A percentile compares a stretch with the other conserved stretches of the same genome.
Conservation (phyloP, 2,113 vertebrate species). For the Semicossyphus pulcher region DNA sequence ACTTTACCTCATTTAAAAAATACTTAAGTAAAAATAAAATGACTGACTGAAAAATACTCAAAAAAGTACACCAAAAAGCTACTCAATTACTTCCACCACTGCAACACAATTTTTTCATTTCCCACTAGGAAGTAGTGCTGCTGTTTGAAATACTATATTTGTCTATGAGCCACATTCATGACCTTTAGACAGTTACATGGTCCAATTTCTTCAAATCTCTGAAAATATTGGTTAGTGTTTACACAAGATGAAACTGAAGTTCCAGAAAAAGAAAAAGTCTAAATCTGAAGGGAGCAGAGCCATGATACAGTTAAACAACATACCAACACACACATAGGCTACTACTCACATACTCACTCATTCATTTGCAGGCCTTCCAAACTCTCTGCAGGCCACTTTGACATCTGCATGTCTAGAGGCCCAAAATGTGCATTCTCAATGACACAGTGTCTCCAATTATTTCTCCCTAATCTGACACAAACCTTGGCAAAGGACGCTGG, state of each 20-base stretch:
- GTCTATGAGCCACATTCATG: constrained; percentile 3
- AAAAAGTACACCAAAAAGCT: too few species aligned
- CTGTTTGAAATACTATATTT: constrained; percentile 12
- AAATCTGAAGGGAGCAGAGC: not conserved
- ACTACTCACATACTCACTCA: not conserved
- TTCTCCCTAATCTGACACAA: constrained; percentile 55
- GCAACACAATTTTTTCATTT: too few species aligned
- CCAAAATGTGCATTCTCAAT: constrained; percentile 49
- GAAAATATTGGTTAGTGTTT: constrained; percentile 1
- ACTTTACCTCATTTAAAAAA: too few species aligned
- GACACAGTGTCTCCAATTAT: constrained; percentile 54
- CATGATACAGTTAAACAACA: not conserved
- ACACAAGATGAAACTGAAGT: not conserved
- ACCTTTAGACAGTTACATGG: not conserved
- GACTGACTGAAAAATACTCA: too few species aligned
- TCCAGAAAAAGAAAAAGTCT: not conserved
- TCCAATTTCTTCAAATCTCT: not conserved
- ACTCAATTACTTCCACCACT: too few species aligned
- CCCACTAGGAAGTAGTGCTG: constrained; percentile 2
- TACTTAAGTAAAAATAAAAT: too few species aligned
- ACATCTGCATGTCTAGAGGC: constrained; percentile 35
- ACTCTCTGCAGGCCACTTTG: constrained; percentile 25
- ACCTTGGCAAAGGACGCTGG: constrained; percentile 61
- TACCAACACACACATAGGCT: not conserved
- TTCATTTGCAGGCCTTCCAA: constrained; percentile 9